Evolutionary conservation across 2,113 vertebrate genomes (phyloP), one percentile per base, ranked within the genome.

Genomic region (Charina bottae): DNA sequence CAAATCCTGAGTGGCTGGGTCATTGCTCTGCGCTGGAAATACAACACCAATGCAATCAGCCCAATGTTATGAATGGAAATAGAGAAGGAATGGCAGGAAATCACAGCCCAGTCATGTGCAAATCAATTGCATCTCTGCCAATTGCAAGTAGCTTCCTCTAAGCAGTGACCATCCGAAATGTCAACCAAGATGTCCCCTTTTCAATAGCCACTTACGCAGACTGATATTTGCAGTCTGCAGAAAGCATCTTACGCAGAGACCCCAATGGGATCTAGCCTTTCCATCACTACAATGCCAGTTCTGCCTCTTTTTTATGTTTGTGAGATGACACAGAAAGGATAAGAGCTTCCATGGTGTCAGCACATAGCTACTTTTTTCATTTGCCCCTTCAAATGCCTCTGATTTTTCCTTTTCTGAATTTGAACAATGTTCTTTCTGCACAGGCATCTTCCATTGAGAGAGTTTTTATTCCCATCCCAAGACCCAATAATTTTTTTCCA

Each of bases 41-140:
- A 53, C 0, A 86, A 58, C n/a, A n/a, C 28, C 89, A 94, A 90
- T 12, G 91, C 90, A 92, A 6, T 23, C 59, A 55, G 42, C 94
- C 17, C 58, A 1, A 68, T 91, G 54, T 55, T 85, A 53, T 37
- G 88, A 91, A n/a, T 19, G 72, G 56, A 87, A 13, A 93, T 89
- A 33, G 33, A 84, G 93, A 92, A 9, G 0, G 1, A 94, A 89
- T 17, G 3, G 6, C 28, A 21, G 21, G 92, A 89, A 54, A 33
- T 7, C 90, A 37, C 72, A 89, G 90, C 78, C 26, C 26, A n/a
- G 12, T 26, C 55, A 83, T 9, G 37, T 64, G 23, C 90, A 87
- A 84, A 64, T 72, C 56, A 86, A 88, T 4, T 53, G 0, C 19
- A 15, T 24, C 83, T 58, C 83, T 21, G 83, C 62, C 59, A 85